Conservation (phyloP, 2,797 vertebrate species). For the Ispidina picta region DNA sequence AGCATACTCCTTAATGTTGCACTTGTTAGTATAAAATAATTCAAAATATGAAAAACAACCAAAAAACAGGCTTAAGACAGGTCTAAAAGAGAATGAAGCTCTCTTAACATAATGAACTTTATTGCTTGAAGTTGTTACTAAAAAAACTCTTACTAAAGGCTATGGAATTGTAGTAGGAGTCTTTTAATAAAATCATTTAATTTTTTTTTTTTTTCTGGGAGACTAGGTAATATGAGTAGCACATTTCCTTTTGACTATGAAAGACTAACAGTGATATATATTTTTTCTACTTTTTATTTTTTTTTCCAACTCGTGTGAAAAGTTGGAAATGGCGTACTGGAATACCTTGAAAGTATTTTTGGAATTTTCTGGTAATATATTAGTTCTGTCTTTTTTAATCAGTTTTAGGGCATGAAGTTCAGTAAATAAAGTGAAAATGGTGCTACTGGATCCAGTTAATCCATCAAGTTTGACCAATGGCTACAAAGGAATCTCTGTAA, state of each 20-base stretch:
- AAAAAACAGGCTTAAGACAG: background rate
- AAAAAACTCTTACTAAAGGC: background rate
- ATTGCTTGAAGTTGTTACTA: background rate
- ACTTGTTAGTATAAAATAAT: background rate
- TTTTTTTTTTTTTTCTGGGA: accelerated
- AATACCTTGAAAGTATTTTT: background rate
- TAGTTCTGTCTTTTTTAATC: background rate
- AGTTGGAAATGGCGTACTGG: background rate
- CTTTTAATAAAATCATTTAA: background rate
- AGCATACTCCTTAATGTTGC: background rate
- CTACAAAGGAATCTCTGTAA: background rate
- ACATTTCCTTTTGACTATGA: background rate
- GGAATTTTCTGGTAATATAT: background rate
- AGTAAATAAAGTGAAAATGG: background rate
- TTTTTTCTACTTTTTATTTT: background rate
- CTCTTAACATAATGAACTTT: background rate
- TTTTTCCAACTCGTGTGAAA: background rate
- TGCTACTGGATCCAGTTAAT: background rate
- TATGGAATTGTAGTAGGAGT: background rate
- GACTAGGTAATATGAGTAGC: background rate
- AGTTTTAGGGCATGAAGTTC: background rate
- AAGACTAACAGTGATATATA: background rate
- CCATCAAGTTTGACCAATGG: background rate
- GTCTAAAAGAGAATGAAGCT: background rate
- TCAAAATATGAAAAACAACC: background rate